Base-by-base conservation (phyloP, 2,888 invertebrate species). In the Melanchra persicariae region DNA sequence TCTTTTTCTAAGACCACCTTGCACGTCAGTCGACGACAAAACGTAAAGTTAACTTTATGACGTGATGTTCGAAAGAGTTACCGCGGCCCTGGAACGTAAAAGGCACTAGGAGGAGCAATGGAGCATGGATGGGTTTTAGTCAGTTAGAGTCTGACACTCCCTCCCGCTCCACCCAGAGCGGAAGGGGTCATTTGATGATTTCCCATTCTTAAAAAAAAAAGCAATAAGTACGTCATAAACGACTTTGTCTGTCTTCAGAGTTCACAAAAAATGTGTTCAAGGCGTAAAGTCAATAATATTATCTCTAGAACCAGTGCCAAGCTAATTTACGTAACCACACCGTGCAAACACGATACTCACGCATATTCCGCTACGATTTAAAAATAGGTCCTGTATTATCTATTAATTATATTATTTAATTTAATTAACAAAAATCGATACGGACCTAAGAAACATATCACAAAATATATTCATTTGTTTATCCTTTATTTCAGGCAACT, bases 251-350 rank as follows among this genome's bases (percentile, higher is more conserved):
- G 70, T 40, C 37, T 47, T 37, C 30, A 22, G 12, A 61, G 51
- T 69, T 57, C 9, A 51, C 17, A 70, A 57, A 76, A 57, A 70
- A 15, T 54, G 17, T 57, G 22, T 58, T 40, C 26, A 70, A 61
- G 47, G n/a, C n/a, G n/a, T 54, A 67, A 40, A 58, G 45, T 57
- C 55, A 77, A 76, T 57, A 69, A 60, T 45, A 66, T 74, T 74
- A 75, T 73, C 55, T 47, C 5, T 45, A 37, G 24, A 24, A 34
- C 15, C 22, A 49, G 30, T 37, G 34, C 17, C 24, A 40, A 26
- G 49, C 24, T 15, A 54, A 47, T 57, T 68, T 51, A 61, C 45
- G 24, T 52, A 52, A 60, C 17, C 43, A 26, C n/a, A 64, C 19
- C 34, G 22, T 22, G 5, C n/a, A 24, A 40, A 26, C 19, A n/a